phyloP scores from a whole-genome alignment of 1,140 invertebrate genomes.

The Carposina sasakii region DNA sequence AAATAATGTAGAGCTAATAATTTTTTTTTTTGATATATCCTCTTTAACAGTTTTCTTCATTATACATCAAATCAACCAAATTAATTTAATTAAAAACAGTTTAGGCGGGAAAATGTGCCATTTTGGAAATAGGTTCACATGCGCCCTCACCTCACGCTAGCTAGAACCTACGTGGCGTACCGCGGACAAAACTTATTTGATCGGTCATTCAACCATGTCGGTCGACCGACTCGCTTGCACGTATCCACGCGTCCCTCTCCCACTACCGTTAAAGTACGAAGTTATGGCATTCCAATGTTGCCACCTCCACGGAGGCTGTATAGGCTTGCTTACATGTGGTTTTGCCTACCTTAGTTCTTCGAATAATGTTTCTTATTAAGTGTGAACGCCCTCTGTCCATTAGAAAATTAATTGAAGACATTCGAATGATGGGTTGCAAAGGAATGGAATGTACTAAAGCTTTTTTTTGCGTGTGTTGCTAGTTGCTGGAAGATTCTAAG shows the following conservation, averaged over 20 bases:
- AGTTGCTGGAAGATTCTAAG: too few relatives aligned
- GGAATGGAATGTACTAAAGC: conserved; percentile 20
- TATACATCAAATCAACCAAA: too few relatives aligned
- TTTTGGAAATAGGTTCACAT: conserved; percentile 50
- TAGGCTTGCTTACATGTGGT: conserved; percentile 47
- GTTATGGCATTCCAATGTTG: conserved; percentile 66
- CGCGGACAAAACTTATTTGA: conserved; percentile 68
- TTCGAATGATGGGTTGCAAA: conserved; percentile 17
- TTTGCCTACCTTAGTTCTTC: conserved; percentile 49
- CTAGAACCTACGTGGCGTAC: conserved; percentile 66
- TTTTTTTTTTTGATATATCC: too few relatives aligned
- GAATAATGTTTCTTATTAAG: conserved; percentile 43
- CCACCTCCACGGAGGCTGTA: conserved; percentile 62
- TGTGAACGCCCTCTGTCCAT: conserved; percentile 46
- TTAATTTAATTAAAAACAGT: too few relatives aligned
- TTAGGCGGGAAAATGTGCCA: conserved; percentile 39
- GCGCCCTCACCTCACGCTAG: conserved; percentile 55
- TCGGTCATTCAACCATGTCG: conserved; percentile 69
- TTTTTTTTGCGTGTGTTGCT: conserved; percentile 12
- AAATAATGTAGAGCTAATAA: too few relatives aligned
- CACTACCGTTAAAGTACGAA: conserved; percentile 67
- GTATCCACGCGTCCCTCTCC: conserved; percentile 42
- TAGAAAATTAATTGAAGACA: conserved; percentile 37
- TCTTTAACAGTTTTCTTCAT: too few relatives aligned
- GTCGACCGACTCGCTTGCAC: conserved; percentile 33